Conservation (phyloP, 2,888 invertebrate species). For the Patella pellucida region DNA sequence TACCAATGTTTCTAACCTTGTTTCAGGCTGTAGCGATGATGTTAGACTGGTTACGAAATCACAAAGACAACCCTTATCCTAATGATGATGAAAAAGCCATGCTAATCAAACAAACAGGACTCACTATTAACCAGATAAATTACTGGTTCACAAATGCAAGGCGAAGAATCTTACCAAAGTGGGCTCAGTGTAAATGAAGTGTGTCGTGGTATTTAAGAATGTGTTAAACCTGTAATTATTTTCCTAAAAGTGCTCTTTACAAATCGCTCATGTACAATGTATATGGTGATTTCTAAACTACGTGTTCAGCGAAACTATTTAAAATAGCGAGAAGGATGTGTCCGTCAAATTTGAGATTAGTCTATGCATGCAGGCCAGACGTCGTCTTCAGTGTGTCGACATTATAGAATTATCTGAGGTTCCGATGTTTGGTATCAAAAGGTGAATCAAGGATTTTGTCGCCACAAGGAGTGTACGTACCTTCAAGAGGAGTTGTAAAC, state of each 20-base stretch:
- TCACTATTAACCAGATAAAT: conserved; percentile 71
- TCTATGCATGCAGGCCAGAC: too few species aligned
- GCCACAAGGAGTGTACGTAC: too few species aligned
- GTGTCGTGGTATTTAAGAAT: not conserved
- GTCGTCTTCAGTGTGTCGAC: too few species aligned
- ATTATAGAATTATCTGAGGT: too few species aligned
- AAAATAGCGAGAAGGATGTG: too few species aligned
- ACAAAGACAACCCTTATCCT: conserved; percentile 71
- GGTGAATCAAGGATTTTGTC: too few species aligned
- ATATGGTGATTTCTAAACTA: too few species aligned
- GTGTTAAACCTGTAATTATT: not conserved
- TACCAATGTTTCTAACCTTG: conserved; percentile 3
- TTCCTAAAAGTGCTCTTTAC: conserved; percentile 8
- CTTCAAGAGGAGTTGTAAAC: too few species aligned
- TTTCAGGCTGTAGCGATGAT: conserved; percentile 70
- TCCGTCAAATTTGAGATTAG: too few species aligned
- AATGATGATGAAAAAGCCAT: conserved; percentile 71
- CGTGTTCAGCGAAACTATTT: too few species aligned
- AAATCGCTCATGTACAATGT: not conserved
- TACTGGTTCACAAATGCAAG: conserved; percentile 72
- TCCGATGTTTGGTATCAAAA: too few species aligned
- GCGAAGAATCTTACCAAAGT: conserved; percentile 70
- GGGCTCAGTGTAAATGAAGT: conserved; percentile 63
- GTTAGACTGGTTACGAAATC: conserved; percentile 70
- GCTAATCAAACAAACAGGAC: conserved; percentile 68